Percentiles rank a stretch among this genome's conserved stretches.
Conservation (phyloP, 2,113 vertebrate species). For the Caretta caretta region DNA sequence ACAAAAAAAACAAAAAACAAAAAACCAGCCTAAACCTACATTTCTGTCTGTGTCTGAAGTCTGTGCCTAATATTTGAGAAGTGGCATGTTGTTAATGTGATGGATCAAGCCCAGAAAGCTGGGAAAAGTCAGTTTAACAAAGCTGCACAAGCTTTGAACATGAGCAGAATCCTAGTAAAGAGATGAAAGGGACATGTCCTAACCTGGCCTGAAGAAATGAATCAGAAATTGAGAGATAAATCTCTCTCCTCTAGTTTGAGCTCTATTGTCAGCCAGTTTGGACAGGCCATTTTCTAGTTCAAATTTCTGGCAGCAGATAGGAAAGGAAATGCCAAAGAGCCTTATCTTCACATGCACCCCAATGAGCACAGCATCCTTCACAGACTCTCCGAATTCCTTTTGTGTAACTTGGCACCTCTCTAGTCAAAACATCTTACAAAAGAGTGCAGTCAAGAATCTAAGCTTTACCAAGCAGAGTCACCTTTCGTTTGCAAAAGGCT, state of each 20-base stretch:
- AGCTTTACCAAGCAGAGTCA: conserved; percentile 12
- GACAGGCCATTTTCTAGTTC: background rate
- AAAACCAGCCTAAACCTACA: background rate
- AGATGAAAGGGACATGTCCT: background rate
- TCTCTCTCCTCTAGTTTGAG: background rate
- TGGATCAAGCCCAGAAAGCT: background rate
- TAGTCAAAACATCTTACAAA: conserved; percentile 32
- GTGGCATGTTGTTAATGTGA: background rate
- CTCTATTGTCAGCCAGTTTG: background rate
- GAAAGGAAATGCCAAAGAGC: conserved; percentile 44
- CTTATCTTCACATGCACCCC: conserved; percentile 16
- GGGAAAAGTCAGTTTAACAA: background rate
- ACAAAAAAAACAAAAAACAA: background rate
- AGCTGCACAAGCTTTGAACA: background rate
- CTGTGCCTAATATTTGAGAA: background rate
- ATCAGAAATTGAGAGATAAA: background rate
- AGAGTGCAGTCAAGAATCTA: background rate
- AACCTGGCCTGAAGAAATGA: background rate
- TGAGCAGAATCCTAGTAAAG: background rate
- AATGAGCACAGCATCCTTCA: conserved; percentile 13
- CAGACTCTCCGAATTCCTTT: conserved; percentile 34
- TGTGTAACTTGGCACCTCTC: background rate
- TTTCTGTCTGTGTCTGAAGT: background rate
- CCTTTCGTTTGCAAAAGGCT: background rate
- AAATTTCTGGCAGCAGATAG: background rate